Base-by-base conservation (phyloP, 2,888 invertebrate species). In the Spodoptera littoralis region DNA sequence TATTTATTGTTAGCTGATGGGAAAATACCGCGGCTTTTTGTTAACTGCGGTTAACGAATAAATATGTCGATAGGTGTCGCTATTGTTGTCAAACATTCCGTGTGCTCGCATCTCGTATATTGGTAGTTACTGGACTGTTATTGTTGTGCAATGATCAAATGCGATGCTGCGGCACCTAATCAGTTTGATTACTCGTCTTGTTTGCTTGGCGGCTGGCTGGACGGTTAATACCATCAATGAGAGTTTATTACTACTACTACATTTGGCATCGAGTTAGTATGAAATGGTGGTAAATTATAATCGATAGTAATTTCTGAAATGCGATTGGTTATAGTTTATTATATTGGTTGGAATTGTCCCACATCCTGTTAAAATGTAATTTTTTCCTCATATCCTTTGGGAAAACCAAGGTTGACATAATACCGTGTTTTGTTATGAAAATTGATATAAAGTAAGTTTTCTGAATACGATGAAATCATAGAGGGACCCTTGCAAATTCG, bases 1-100 rank as follows among this genome's bases (percentile, higher is more conserved):
- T 73, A 69, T 77, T 79, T 67, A 77, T 73, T 72, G 72, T 80
- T 63, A 78, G 60, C 60, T 70, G 69, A 73, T 79, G 65, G 67
- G 65, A 75, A 79, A 65, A 67, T 56, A 75, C 69, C 72, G 60
- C 60, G 69, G 61, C 55, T 61, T 74, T 77, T 69, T 72, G 64
- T 79, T 77, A 73, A 67, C 63, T 74, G 74, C 56, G 77, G 77
- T 74, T 71, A 55, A 46, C 58, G 49, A 50, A 74, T 57, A 64
- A 68, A 73, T 61, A 56, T 61, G 51, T 61, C 55, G 48, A 59
- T 65, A 60, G 54, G 56, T 47, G 54, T 51, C 53, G 58, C 45
- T 22, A 57, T 51, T 67, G 46, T 54, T 61, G 63, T 60, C 47
- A 50, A 52, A 49, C 45, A 45, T 47, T 49, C 43, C 51, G 46